phyloP scores from a whole-genome alignment of 1,140 invertebrate species.

The Euwallacea fornicatus region DNA sequence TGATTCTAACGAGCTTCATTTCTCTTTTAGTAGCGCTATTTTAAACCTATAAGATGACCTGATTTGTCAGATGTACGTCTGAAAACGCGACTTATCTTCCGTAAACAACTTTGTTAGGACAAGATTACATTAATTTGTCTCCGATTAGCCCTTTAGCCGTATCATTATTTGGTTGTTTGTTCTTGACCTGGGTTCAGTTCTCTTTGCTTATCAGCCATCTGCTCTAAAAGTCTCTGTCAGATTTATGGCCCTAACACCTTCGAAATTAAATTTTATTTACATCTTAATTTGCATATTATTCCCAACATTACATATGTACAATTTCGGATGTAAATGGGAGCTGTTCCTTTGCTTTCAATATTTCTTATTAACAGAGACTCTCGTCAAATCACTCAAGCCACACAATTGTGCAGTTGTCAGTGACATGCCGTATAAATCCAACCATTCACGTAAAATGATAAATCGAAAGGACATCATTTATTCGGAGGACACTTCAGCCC shows the following conservation, averaged over 20 bases:
- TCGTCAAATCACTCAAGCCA: not conserved
- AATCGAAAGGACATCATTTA: constrained; percentile 19
- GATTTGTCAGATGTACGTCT: no score
- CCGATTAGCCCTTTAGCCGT: constrained; percentile 11
- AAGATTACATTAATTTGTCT: constrained; percentile 7
- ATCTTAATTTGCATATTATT: no score
- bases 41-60: no score
- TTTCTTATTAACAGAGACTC: not conserved
- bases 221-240: no score
- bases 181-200: not conserved
- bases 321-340: no score
- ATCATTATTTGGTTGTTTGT: constrained; percentile 4
- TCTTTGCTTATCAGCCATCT: no score
- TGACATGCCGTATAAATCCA: constrained; percentile 11
- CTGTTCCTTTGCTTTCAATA: no score
- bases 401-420: constrained; percentile 8
- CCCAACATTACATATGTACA: no score
- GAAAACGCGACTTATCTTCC: not conserved
- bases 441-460: constrained; percentile 16
- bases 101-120: constrained; percentile 3
- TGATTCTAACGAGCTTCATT: not conserved
- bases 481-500: constrained; percentile 6
- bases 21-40: no score
- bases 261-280: no score
- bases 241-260: no score